Conservation (phyloP, 2,797 vertebrate species). For the Euphonia xanthogaster region DNA sequence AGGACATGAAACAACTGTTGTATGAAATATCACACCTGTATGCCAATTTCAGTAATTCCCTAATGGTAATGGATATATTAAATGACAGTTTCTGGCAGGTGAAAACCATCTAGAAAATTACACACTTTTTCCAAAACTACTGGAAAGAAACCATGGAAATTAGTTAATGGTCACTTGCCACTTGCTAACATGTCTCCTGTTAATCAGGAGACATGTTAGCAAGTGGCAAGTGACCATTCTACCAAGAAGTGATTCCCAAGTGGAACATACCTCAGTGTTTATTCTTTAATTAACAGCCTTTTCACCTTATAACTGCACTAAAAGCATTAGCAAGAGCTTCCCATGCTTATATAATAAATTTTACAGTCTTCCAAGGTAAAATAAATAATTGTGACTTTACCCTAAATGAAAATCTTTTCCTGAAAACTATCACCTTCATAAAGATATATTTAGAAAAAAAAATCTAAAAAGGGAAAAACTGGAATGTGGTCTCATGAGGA, state of each 20-base stretch:
- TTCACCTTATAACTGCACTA: constrained; percentile 70
- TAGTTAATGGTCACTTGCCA: too few relatives aligned
- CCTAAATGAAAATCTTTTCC: constrained; percentile 70
- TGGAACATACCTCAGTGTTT: constrained; percentile 63
- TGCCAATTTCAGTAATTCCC: constrained; percentile 20
- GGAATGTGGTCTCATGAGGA: constrained; percentile 84
- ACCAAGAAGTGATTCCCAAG: constrained; percentile 65
- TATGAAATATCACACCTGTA: constrained; percentile 25
- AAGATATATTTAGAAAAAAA: constrained; percentile 64
- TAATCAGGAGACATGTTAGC: constrained; percentile 69
- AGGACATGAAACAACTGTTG: background rate
- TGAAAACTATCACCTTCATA: constrained; percentile 63
- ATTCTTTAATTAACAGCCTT: constrained; percentile 77
- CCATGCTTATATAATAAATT: constrained; percentile 62
- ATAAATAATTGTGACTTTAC: constrained; percentile 62
- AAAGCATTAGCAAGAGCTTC: constrained; percentile 50
- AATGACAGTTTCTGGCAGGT: constrained; percentile 35
- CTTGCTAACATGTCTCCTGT: too few relatives aligned
- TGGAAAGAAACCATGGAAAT: constrained; percentile 62
- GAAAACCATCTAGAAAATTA: constrained; percentile 65
- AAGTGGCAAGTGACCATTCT: constrained; percentile 77
- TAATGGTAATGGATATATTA: background rate
- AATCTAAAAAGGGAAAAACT: constrained; percentile 72
- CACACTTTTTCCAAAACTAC: background rate
- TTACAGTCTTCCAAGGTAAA: constrained; percentile 59